A percentile compares a stretch with the other conserved stretches of the same genome.
Conservation (phyloP, 92 coral and sea anemone species). For the Zoanthus gigantus region DNA sequence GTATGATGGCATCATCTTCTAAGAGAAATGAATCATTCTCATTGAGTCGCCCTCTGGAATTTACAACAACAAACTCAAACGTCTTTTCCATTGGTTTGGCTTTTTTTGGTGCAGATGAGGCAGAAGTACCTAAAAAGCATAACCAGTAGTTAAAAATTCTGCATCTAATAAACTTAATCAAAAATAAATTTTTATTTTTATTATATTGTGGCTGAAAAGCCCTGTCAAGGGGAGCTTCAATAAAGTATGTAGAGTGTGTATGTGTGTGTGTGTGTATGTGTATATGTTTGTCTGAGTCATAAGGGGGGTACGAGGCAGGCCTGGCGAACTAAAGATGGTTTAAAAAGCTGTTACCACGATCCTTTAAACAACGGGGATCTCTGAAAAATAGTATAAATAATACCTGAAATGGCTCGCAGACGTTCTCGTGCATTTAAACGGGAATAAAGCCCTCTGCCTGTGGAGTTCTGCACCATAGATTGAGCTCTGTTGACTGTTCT, state of each 20-base stretch:
- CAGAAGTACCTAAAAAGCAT: constrained; percentile 41
- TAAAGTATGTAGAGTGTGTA: not conserved
- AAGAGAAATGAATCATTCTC: constrained; percentile 24
- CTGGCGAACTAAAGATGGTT: constrained; percentile 5
- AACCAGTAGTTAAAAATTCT: constrained; percentile 9
- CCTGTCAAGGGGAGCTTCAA: constrained; percentile 3
- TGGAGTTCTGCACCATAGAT: constrained; percentile 48
- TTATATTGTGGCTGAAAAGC: constrained; percentile 7
- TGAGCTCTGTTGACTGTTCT: constrained; percentile 49
- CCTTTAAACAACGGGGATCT: constrained; percentile 29
- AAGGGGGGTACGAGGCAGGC: constrained; percentile 12
- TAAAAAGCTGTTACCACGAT: not conserved
- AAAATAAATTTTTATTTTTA: constrained; percentile 24
- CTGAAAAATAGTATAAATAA: constrained; percentile 27
- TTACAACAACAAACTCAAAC: constrained; percentile 31
- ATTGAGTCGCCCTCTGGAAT: constrained; percentile 34
- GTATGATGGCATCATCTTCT: constrained; percentile 40
- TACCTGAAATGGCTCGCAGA: constrained; percentile 45
- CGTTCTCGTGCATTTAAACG: constrained; percentile 47
- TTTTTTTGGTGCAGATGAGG: constrained; percentile 30
- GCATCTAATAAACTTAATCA: constrained; percentile 37
- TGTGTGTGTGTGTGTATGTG: not conserved
- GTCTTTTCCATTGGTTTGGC: constrained; percentile 46
- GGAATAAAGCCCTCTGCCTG: constrained; percentile 35
- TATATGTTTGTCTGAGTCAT: not conserved